Conservation (phyloP, 2,797 vertebrate species). For the Betta splendens region DNA sequence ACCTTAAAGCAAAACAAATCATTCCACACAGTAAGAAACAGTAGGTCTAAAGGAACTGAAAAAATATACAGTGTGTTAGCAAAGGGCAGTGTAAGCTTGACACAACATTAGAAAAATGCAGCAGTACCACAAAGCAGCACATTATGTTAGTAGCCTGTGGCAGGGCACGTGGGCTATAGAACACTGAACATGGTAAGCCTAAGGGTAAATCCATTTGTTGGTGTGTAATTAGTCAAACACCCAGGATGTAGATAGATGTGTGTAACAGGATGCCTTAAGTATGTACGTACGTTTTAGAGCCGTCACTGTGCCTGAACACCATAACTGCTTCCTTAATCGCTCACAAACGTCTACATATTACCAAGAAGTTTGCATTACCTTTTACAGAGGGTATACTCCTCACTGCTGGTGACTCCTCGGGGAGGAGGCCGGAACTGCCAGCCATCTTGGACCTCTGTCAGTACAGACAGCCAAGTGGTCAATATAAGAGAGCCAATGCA, state of each 20-base stretch:
- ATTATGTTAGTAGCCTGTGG: neutral
- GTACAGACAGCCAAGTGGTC: conserved; percentile 41
- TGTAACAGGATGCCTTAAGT: neutral
- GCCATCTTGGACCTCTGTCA: conserved; percentile 86
- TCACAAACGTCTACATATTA: neutral
- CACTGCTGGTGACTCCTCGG: conserved; percentile 96
- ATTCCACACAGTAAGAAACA: too few species aligned
- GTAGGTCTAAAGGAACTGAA: too few species aligned
- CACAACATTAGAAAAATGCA: neutral
- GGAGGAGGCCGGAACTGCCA: conserved; percentile 98
- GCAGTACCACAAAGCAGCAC: neutral
- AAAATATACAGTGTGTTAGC: neutral
- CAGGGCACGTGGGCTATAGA: neutral
- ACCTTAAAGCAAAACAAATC: too few species aligned
- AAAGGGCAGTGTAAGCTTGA: neutral
- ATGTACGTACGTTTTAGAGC: neutral
- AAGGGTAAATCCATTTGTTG: neutral
- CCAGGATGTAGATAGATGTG: too few species aligned
- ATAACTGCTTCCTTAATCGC: neutral
- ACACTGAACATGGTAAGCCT: neutral
- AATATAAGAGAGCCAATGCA: conserved; percentile 29
- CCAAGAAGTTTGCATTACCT: conserved; percentile 79
- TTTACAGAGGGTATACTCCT: conserved; percentile 98
- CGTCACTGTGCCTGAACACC: neutral
- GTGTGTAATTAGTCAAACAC: neutral